A percentile compares a stretch with the other conserved stretches of the same genome.
Conservation (phyloP, 2,797 vertebrate species). For the Hipposideros larvatus region DNA sequence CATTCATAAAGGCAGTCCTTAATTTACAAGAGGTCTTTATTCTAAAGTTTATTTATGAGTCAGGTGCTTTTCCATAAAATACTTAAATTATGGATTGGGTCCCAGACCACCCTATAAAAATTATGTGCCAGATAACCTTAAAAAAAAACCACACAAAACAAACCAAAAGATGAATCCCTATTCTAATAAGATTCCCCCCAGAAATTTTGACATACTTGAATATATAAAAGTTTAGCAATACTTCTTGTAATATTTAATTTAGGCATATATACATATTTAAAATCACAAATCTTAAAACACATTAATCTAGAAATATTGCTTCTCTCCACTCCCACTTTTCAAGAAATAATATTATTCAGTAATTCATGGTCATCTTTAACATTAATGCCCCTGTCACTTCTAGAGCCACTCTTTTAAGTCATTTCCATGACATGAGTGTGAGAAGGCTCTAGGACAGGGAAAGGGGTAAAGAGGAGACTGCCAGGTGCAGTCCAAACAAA, state of each 20-base stretch:
- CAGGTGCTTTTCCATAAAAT: conserved; percentile 32
- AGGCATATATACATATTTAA: conserved; percentile 13
- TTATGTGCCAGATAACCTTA: neutral
- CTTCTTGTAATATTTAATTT: conserved; percentile 9
- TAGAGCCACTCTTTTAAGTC: conserved; percentile 3
- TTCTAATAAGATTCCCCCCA: neutral
- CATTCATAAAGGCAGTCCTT: conserved; percentile 34
- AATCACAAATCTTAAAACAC: conserved; percentile 47
- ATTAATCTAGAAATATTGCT: conserved; percentile 41
- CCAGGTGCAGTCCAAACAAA: neutral
- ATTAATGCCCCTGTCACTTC: neutral
- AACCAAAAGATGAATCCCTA: neutral
- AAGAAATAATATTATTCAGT: conserved; percentile 36
- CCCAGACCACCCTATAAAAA: neutral
- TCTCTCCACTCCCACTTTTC: neutral
- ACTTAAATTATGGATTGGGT: neutral
- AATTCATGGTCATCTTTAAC: conserved; percentile 51
- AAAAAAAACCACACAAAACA: neutral
- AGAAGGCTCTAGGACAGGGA: neutral
- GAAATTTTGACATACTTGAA: conserved; percentile 44
- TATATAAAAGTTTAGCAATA: conserved; percentile 31
- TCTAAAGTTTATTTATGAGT: conserved; percentile 56
- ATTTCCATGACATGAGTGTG: neutral
- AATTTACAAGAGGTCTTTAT: conserved; percentile 11
- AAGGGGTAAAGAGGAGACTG: neutral